Base-by-base conservation (phyloP, 2,888 invertebrate species). In the Asteroscopus sphinx region DNA sequence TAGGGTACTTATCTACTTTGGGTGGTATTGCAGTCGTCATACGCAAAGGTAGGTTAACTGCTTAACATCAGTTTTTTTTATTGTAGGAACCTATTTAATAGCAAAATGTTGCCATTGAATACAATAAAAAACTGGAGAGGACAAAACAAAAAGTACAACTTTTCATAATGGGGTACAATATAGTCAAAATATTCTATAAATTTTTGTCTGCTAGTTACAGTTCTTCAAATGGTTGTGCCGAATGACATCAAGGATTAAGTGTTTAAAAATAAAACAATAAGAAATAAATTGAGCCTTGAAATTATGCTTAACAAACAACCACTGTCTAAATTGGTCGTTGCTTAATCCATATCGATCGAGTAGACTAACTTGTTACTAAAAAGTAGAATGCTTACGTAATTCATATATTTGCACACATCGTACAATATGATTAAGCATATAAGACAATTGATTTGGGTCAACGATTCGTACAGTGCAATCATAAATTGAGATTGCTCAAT, bases 371-470 rank as follows among this genome's bases (percentile, higher is more conserved):
- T 3, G 28, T 16, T 6, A 37, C 28, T 37, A 16, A 46, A 58
- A 56, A 54, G 33, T 42, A 36, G 21, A 44, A 15, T 11, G 30
- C 8, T 56, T 49, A 45, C 35, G 49, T 26, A 59, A 59, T 9
- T 11, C 28, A 39, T 39, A 46, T 3, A 55, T 41, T 41, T 41
- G 26, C 26, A 26, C 28, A 53, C 52, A 58, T 54, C 49, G 56
- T 56, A 48, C 42, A 40, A 54, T 54, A 54, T 37, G 28, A 47
- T 56, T 60, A 48, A 39, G 33, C 49, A 26, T 35, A 66, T 57
- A 77, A 81, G 65, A 80, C 79, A 82, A 81, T 80, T 79, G 77
- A 83, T 82, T 77, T 78, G 57, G 82, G 85, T 81, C 80, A 81
- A 68, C 61, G 64, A 76, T 78, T 78, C 69, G 71, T 68, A 51